Evolutionary conservation across 2,113 vertebrate species (phyloP).

Genomic region (Cervus canadensis): DNA sequence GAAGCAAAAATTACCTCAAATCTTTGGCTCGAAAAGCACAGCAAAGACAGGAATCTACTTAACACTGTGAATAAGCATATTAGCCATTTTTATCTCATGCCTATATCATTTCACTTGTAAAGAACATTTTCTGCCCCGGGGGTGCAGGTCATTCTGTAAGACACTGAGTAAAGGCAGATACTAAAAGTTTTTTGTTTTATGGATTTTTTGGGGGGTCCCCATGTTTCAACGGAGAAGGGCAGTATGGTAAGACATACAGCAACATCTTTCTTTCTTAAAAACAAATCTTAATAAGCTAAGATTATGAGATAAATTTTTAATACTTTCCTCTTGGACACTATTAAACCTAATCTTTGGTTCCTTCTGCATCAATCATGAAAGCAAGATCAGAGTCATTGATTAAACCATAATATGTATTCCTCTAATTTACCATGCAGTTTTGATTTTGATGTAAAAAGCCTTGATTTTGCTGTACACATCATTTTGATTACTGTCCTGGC

Average conservation of each 20-base stretch:
- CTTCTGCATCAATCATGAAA: not conserved
- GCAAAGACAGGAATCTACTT: not conserved
- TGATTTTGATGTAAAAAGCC: slow-evolving; percentile 38
- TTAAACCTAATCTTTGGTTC: slow-evolving; percentile 32
- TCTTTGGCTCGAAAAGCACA: not conserved
- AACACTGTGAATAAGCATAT: not conserved
- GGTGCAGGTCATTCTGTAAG: not conserved
- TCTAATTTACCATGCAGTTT: slow-evolving; percentile 40
- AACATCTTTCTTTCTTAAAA: not conserved
- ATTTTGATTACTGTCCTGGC: slow-evolving; percentile 33
- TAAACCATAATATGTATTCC: slow-evolving; percentile 17
- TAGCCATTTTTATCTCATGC: not conserved
- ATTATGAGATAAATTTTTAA: not conserved
- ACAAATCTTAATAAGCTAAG: not conserved
- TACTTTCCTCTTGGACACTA: not conserved
- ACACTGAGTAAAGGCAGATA: not conserved
- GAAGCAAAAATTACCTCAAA: not conserved
- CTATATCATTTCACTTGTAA: not conserved
- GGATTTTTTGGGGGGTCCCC: not conserved
- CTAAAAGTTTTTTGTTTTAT: not conserved
- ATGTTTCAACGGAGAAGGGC: not conserved
- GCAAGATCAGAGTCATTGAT: slow-evolving; percentile 45
- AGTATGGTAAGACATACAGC: not conserved
- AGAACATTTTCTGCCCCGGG: not conserved
- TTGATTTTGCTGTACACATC: slow-evolving; percentile 31